Evolutionary conservation across 2,113 vertebrate genomes (phyloP), one percentile per base, ranked within the genome.

Genomic region (Lasiurus cinereus): DNA sequence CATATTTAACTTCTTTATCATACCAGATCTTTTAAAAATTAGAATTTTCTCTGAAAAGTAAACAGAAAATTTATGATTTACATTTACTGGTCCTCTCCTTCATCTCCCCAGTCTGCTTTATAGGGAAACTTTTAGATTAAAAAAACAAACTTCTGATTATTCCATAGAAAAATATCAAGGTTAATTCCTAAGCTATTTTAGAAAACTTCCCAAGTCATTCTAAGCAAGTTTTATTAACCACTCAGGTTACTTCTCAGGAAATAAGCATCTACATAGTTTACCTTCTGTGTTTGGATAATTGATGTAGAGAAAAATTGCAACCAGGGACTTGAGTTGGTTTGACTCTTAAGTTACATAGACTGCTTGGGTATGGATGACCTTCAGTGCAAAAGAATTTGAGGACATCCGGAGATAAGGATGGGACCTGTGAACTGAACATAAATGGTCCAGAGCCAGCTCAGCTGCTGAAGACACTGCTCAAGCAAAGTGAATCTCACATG

Each of bases 101-200:
- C 46, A 48, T 82, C 11, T 56, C 33, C 29, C 27, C 6, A 72
- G 29, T 69, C 56, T 90, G 15, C 64, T 91, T 77, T 84, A 43
- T 2, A 92, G 31, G 93, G 36, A 92, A 92, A 74, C 31, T 64
- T 95, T 79, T 31, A 74, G 21, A 83, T 77, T 31, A 64, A 54
- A 80, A 88, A 31, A 69, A 39, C 39, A 66, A 64, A 64, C 13
- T 83, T 67, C 29, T 83, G 46, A 48, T 83, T 91, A 56, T 93
- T 94, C 52, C 59, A 48, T 90, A 80, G 66, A 70, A 93, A 91
- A 77, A 24, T 50, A 50, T 59, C 43, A 39, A 54, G 29, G 5
- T 74, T 96, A 46, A 69, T 64, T 83, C 36, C 27, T 33, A 50
- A 88, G 64, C 43, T 64, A 83, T n/a, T 91, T 94, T 74, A 83